Conservation (phyloP, 1,140 invertebrate species). For the Diachasmimorpha longicaudata region DNA sequence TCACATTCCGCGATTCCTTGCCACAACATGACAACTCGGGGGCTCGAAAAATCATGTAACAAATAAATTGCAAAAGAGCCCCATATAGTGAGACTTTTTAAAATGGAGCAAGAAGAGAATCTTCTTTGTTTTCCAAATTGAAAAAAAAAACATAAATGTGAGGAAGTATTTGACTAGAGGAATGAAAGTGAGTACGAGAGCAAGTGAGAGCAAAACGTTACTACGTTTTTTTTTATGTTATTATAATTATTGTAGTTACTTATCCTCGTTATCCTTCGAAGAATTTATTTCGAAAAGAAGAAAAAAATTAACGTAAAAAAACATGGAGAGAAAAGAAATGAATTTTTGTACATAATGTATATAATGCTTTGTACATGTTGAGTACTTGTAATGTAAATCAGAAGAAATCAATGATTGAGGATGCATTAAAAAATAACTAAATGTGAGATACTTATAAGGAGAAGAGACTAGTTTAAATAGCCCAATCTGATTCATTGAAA, state of each 20-base stretch:
- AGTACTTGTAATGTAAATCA: slow-evolving; percentile 61
- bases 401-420: slow-evolving; percentile 25
- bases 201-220: slow-evolving; percentile 15
- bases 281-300: slow-evolving; percentile 29
- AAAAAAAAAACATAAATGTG: slow-evolving; percentile 1
- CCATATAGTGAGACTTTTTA: slow-evolving; percentile 21
- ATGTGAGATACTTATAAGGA: slow-evolving; percentile 35
- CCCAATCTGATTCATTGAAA: slow-evolving; percentile 17
- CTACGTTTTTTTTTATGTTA: slow-evolving; percentile 30
- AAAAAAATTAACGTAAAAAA: background rate
- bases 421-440: slow-evolving; percentile 30
- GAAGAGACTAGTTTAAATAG: slow-evolving; percentile 33
- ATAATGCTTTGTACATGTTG: slow-evolving; percentile 63
- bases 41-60: background rate
- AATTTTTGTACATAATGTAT: slow-evolving; percentile 59
- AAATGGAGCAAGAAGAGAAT: slow-evolving; percentile 7
- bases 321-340: slow-evolving; percentile 32
- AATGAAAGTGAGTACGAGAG: background rate
- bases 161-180: slow-evolving; percentile 4
- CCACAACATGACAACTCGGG: background rate
- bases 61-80: background rate
- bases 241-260: slow-evolving; percentile 23
- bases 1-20: slow-evolving; percentile 21
- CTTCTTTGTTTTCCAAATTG: background rate
- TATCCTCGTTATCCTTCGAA: slow-evolving; percentile 31